Conservation (phyloP, 2,797 vertebrate genomes). For the Catamblyrhynchus diadema region DNA sequence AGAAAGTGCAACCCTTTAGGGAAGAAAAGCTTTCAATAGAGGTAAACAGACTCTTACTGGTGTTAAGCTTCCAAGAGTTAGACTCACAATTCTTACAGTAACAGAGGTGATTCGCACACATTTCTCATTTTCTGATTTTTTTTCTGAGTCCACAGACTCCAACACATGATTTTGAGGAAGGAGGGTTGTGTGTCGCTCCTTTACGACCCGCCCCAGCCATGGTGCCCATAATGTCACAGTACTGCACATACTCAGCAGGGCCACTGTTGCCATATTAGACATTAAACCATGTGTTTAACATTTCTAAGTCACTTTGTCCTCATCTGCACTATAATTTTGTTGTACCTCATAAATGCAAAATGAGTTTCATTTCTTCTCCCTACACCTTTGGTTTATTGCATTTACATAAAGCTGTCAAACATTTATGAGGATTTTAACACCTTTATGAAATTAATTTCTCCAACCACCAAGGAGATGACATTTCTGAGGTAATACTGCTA, state of each 20-base stretch:
- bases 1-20: neutral
- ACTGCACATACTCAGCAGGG: neutral
- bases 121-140: neutral
- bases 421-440: constrained; percentile 65
- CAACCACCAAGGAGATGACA: constrained; percentile 36
- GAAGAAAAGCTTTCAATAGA: neutral
- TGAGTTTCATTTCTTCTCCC: constrained; percentile 41
- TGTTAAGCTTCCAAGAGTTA: neutral
- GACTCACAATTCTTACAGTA: neutral
- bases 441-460: constrained; percentile 66
- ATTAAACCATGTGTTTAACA: constrained; percentile 44
- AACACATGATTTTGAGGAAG: neutral
- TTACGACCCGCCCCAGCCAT: neutral
- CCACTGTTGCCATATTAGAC: neutral
- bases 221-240: neutral
- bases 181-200: neutral
- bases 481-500: constrained; percentile 42
- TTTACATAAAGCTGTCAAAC: constrained; percentile 70
- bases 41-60: neutral
- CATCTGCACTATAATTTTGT: constrained; percentile 54
- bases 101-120: neutral
- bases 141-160: neutral
- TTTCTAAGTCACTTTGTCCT: constrained; percentile 65
- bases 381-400: constrained; percentile 53
- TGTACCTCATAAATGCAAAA: constrained; percentile 57